Conservation (phyloP, 2,888 invertebrate genomes). For the Nemapogon koenigi region DNA sequence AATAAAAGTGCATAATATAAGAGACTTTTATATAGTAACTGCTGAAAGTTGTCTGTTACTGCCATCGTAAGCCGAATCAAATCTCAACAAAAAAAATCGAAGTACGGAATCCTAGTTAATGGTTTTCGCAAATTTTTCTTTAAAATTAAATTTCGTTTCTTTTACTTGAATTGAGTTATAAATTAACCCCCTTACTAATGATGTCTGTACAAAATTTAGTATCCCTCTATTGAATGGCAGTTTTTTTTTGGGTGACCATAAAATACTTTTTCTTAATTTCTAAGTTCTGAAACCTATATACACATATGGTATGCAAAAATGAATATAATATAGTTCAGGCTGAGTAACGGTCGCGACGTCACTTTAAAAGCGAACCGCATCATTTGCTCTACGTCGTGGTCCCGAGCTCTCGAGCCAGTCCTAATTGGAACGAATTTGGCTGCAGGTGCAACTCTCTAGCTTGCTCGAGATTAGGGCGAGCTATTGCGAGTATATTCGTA, state of each 20-base stretch:
- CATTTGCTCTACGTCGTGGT: slow-evolving; percentile 61
- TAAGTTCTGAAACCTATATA: background rate
- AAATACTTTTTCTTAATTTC: background rate
- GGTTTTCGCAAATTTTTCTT: too few relatives aligned
- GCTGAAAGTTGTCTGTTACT: too few relatives aligned
- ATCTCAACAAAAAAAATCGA: too few relatives aligned
- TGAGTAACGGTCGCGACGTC: slow-evolving; percentile 24
- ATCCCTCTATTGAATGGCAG: too few relatives aligned
- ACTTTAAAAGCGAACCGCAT: slow-evolving; percentile 57
- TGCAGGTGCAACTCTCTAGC: slow-evolving; percentile 62
- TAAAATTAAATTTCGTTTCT: too few relatives aligned
- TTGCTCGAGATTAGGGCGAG: slow-evolving; percentile 61
- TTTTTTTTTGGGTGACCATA: too few relatives aligned
- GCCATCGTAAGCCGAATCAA: too few relatives aligned
- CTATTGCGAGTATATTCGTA: slow-evolving; percentile 53
- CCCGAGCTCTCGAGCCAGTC: slow-evolving; percentile 57
- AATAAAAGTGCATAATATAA: background rate
- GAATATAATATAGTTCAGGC: too few relatives aligned
- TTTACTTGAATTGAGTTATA: too few relatives aligned
- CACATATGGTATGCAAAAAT: background rate
- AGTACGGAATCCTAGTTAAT: too few relatives aligned
- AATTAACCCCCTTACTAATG: too few relatives aligned
- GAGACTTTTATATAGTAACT: background rate
- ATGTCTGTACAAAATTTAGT: too few relatives aligned
- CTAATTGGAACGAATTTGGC: slow-evolving; percentile 65